Percentiles rank a stretch among this genome's conserved stretches.
These are phyloP conservation scores for Artibeus lituratus DNA, from an alignment of 2,797 vertebrate species.

Conservation along the genomic window DNA sequence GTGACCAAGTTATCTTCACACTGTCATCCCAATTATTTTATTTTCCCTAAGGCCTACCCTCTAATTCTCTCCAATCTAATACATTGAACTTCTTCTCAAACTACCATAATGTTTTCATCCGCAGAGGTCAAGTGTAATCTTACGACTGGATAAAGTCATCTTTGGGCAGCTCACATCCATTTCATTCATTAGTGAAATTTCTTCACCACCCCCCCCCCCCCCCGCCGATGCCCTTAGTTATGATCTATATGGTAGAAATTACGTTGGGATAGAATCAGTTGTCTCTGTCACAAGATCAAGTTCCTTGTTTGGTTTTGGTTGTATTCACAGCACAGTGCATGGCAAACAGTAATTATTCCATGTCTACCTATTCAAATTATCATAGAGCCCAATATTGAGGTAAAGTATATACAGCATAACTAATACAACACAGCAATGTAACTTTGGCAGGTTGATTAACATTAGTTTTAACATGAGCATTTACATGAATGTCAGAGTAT, in stretches of 20 bases:
- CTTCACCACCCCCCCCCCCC: fast-evolving
- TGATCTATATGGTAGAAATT: background rate
- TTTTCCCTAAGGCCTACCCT: background rate
- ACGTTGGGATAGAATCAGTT: background rate
- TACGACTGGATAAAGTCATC: background rate
- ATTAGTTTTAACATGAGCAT: background rate
- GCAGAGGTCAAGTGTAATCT: background rate
- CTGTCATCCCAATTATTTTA: background rate
- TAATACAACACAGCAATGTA: background rate
- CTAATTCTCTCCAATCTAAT: background rate
- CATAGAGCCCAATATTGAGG: background rate
- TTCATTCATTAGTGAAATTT: background rate
- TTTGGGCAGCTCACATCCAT: background rate
- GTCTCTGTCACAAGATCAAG: background rate
- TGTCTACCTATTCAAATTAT: background rate
- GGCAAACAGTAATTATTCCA: background rate
- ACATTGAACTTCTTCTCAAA: background rate
- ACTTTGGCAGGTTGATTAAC: background rate
- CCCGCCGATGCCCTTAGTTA: background rate
- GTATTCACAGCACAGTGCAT: background rate
- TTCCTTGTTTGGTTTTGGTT: background rate
- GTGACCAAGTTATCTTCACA: background rate
- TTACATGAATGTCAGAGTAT: background rate
- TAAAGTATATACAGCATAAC: background rate
- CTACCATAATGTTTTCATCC: background rate